These are phyloP conservation scores for Sminthopsis crassicaudata DNA, from an alignment of 2,113 vertebrate species.

Conservation along the genomic window DNA sequence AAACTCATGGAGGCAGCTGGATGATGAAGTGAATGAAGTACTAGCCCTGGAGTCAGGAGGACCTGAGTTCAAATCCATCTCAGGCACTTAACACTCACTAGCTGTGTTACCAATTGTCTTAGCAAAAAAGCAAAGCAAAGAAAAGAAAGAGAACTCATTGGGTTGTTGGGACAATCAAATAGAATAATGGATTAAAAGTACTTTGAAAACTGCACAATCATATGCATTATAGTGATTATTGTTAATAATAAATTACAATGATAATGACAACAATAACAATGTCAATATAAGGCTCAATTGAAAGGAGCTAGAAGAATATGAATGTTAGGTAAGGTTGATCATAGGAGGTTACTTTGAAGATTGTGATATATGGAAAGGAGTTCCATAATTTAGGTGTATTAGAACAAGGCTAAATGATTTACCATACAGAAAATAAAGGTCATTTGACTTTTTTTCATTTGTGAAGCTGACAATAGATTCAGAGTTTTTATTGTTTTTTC, in stretches of 20 bases:
- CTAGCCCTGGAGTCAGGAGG: too few relatives aligned
- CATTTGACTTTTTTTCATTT: neutral
- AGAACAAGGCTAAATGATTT: neutral
- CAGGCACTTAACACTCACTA: too few relatives aligned
- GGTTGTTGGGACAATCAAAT: neutral
- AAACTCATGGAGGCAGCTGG: too few relatives aligned
- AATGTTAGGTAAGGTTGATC: neutral
- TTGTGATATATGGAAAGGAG: neutral
- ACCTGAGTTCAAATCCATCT: too few relatives aligned
- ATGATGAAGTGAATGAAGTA: too few relatives aligned
- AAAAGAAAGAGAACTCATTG: neutral
- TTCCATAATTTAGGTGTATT: neutral
- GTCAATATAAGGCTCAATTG: neutral
- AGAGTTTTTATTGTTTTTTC: neutral
- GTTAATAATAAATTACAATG: neutral
- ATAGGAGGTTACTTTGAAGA: neutral
- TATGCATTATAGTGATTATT: neutral
- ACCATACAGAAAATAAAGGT: neutral
- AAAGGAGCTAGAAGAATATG: neutral
- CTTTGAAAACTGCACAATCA: neutral
- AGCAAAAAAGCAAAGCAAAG: too few relatives aligned
- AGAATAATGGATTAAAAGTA: neutral
- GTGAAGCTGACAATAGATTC: neutral
- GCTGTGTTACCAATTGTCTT: too few relatives aligned
- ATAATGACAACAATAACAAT: neutral